phyloP scores from a whole-genome alignment of 2,113 vertebrate species.

The Campylomormyrus numenius region DNA sequence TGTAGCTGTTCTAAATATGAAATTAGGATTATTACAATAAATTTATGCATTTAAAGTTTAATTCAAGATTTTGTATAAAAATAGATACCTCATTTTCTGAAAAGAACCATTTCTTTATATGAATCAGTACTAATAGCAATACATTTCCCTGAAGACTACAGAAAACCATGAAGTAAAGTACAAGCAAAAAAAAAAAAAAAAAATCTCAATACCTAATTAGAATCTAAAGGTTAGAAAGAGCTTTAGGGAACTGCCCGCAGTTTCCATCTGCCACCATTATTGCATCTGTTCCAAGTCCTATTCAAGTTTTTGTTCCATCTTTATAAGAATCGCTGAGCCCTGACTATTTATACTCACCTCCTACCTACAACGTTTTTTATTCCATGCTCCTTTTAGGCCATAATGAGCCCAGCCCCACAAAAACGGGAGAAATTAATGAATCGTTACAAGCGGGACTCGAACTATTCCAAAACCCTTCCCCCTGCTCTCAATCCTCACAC shows the following conservation, averaged over 20 bases:
- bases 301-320: conserved; percentile 59
- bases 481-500: conserved; percentile 61
- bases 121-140: conserved; percentile 29
- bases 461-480: conserved; percentile 74
- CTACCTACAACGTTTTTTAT: conserved; percentile 89
- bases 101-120: not conserved
- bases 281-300: conserved; percentile 71
- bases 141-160: conserved; percentile 17
- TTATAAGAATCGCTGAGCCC: conserved; percentile 69
- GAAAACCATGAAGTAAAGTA: conserved; percentile 44
- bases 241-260: conserved; percentile 57
- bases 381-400: conserved; percentile 82
- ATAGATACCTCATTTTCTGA: not conserved
- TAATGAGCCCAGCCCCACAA: conserved; percentile 97
- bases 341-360: conserved; percentile 98
- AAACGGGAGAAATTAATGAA: conserved; percentile 95
- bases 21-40: not conserved
- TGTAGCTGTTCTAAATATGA: not conserved
- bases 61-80: not conserved
- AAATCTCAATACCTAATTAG: conserved; percentile 59
- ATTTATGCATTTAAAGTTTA: not conserved
- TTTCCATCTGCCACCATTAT: conserved; percentile 71
- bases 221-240: conserved; percentile 50
- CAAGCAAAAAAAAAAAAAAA: conserved; percentile 50
- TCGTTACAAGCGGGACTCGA: conserved; percentile 87